Base-by-base conservation (phyloP, 1,140 invertebrate genomes). In the Cryptotermes secundus region DNA sequence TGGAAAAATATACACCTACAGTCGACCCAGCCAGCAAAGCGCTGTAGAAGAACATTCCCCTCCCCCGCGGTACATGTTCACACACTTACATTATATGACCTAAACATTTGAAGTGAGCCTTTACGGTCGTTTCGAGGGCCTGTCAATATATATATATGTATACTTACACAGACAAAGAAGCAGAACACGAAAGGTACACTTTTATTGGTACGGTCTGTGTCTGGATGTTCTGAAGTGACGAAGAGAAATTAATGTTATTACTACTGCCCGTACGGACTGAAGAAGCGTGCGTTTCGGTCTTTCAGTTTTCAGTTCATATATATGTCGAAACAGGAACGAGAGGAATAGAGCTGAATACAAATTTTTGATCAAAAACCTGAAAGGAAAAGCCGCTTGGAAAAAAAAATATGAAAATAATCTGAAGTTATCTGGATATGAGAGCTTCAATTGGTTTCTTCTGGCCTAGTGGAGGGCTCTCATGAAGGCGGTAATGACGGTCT, bases 61-160 rank as follows among this genome's bases (percentile, higher is more conserved):
- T 72, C 6, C 26, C 4, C 59, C n/a, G 26, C n/a, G n/a, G n/a
- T n/a, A n/a, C n/a, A n/a, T 72, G 59, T 72, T 72, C 59, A 72
- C 59, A 72, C 59, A 72, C 59, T 72, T 72, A n/a, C 59, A 72
- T 72, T 72, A 72, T 72, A 72, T 31, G 59, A 72, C 9, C 59
- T 72, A 72, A 72, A 72, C 59, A 72, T 72, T 31, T 72, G 59
- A 72, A 26, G 59, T 72, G n/a, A 72, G 26, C 2, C 59, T 26
- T 72, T 31, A 72, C 31, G 59, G 59, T 72, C n/a, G 59, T n/a
- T 72, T 19, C 31, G 59, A 72, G 59, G n/a, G 59, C 59, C 59
- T 72, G 59, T 72, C 59, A 72, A 72, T 72, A 72, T 31, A 3
- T 49, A 19, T 49, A 19, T 49, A 12, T 38, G 12, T 12, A 4